phyloP scores from a whole-genome alignment of 2,888 invertebrate species.

The Eupithecia pulchellata region DNA sequence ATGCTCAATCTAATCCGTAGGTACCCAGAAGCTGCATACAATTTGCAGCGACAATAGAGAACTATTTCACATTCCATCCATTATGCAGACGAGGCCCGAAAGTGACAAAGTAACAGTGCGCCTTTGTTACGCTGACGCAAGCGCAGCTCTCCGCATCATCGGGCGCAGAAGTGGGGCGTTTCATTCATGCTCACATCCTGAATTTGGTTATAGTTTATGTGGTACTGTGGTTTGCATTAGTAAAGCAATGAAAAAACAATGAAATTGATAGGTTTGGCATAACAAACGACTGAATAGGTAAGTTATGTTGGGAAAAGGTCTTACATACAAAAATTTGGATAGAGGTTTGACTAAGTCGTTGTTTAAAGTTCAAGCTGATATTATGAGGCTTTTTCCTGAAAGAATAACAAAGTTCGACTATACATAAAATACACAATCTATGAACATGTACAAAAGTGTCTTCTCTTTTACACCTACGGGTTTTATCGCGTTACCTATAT shows the following conservation, averaged over 20 bases:
- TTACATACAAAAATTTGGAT: too few relatives aligned
- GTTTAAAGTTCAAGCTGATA: too few relatives aligned
- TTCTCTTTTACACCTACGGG: too few relatives aligned
- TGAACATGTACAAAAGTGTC: too few relatives aligned
- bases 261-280: neutral
- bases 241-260: neutral
- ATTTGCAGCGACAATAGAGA: conserved; percentile 10
- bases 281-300: neutral
- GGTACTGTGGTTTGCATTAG: neutral
- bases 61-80: conserved; percentile 16
- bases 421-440: too few relatives aligned
- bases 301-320: neutral
- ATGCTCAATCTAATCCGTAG: conserved; percentile 10
- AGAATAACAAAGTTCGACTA: too few relatives aligned
- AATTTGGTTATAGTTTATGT: conserved; percentile 48
- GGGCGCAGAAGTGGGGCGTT: conserved; percentile 62
- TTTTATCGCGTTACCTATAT: too few relatives aligned
- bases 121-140: conserved; percentile 58
- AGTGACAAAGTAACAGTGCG: conserved; percentile 61
- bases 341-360: too few relatives aligned
- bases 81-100: conserved; percentile 28
- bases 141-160: conserved; percentile 62
- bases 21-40: conserved; percentile 13
- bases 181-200: conserved; percentile 61
- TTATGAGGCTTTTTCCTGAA: too few relatives aligned